A percentile compares a stretch with the other conserved stretches of the same genome.
phyloP scores from a whole-genome alignment of 92 coral and sea anemone genomes.

The Umimayanthus kanabou region DNA sequence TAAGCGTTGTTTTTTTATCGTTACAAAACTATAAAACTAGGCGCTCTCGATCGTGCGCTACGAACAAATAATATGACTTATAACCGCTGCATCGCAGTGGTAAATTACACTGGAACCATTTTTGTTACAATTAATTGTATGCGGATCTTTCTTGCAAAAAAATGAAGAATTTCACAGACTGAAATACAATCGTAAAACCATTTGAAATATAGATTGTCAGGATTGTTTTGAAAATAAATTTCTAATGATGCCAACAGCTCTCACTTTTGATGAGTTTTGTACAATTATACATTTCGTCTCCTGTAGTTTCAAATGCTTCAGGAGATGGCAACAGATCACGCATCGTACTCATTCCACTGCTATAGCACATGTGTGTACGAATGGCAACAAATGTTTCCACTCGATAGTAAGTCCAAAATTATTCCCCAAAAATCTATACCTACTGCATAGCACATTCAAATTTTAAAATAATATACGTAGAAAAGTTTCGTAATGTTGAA shows the following conservation, averaged over 20 bases:
- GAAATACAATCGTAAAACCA: background rate
- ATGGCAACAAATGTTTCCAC: background rate
- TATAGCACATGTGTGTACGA: background rate
- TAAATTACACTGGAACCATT: background rate
- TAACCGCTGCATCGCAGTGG: background rate
- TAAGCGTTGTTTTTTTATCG: background rate
- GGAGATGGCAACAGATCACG: background rate
- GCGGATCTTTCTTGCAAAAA: background rate
- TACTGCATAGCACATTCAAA: no score
- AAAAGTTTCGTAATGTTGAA: background rate
- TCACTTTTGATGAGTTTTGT: background rate
- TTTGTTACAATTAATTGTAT: background rate
- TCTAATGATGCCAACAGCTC: background rate
- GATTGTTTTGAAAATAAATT: background rate
- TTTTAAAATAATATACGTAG: no score
- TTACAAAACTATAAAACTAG: background rate
- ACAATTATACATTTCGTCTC: background rate
- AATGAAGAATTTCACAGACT: no score
- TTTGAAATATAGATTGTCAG: background rate
- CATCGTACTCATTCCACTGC: background rate
- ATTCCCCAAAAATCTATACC: background rate
- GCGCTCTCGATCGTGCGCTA: background rate
- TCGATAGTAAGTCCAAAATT: background rate
- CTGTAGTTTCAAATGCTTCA: background rate
- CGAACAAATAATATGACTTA: background rate